Conservation (phyloP, 2,888 invertebrate genomes). For the Dusona sp. region DNA sequence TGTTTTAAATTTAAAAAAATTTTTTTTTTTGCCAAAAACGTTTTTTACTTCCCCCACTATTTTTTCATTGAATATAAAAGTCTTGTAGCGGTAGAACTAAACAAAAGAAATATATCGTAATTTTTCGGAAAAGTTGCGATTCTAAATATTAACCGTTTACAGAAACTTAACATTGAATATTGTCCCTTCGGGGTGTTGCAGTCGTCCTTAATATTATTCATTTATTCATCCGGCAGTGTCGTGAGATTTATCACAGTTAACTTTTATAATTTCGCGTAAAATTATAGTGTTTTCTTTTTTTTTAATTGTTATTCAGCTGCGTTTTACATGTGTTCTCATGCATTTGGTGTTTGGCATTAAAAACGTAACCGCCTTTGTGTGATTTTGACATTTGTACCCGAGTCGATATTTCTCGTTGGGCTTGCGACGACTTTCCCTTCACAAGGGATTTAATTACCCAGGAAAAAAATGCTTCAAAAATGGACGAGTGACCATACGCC, state of each 20-base stretch:
- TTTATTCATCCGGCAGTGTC: conserved; percentile 27
- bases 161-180: conserved; percentile 3
- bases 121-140: too few relatives aligned
- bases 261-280: conserved; percentile 1
- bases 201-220: conserved; percentile 13
- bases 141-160: too few relatives aligned
- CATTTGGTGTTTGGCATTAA: not conserved
- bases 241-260: conserved; percentile 48
- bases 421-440: not conserved
- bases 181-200: not conserved
- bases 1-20: too few relatives aligned
- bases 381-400: conserved; percentile 1
- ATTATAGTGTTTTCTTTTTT: not conserved
- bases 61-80: too few relatives aligned
- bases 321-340: not conserved
- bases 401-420: not conserved
- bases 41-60: too few relatives aligned
- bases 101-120: too few relatives aligned
- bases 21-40: too few relatives aligned
- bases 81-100: too few relatives aligned
- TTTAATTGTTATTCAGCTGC: not conserved
- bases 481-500: not conserved
- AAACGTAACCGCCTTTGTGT: not conserved
- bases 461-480: not conserved
- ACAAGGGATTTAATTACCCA: not conserved